These are phyloP conservation scores for Xiphorhynchus elegans DNA, from an alignment of 2,113 vertebrate species.

Conservation along the genomic window DNA sequence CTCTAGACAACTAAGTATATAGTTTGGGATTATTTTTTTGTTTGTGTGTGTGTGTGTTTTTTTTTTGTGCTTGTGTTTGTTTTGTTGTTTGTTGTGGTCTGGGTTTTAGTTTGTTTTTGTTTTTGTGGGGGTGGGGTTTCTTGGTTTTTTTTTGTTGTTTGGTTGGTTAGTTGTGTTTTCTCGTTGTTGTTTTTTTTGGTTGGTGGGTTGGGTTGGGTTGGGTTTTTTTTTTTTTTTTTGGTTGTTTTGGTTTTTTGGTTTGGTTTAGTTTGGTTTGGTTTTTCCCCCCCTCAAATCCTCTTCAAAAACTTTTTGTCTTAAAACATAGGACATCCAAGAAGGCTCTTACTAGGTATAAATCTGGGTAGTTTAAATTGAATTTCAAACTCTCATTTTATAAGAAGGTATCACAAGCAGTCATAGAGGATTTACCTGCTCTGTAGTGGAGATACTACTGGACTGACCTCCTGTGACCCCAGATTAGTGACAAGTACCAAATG, in stretches of 20 bases:
- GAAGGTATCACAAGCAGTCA: neutral
- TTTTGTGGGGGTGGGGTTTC: neutral
- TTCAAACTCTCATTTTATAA: neutral
- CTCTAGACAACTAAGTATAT: neutral
- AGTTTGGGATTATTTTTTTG: neutral
- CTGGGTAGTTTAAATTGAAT: neutral
- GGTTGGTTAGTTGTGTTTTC: too few relatives aligned
- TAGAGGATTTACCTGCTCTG: neutral
- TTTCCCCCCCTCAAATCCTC: neutral
- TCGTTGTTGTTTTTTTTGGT: too few relatives aligned
- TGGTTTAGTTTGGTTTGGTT: too few relatives aligned
- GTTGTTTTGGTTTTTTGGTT: too few relatives aligned
- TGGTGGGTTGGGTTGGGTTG: too few relatives aligned
- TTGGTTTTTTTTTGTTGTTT: neutral
- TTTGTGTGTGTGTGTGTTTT: neutral
- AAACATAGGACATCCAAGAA: neutral
- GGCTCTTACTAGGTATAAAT: neutral
- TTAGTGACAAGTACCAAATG: conserved; percentile 12
- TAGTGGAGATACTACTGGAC: neutral
- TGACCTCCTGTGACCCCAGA: neutral
- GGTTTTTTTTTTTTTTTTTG: neutral
- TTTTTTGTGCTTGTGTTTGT: neutral
- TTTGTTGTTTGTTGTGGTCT: neutral
- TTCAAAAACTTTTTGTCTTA: neutral
- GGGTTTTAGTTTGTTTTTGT: too few relatives aligned